These are phyloP conservation scores for Cassiopea andromeda DNA, from an alignment of 30 jellyfish, hydroid and myxozoan species.

Conservation along the genomic window DNA sequence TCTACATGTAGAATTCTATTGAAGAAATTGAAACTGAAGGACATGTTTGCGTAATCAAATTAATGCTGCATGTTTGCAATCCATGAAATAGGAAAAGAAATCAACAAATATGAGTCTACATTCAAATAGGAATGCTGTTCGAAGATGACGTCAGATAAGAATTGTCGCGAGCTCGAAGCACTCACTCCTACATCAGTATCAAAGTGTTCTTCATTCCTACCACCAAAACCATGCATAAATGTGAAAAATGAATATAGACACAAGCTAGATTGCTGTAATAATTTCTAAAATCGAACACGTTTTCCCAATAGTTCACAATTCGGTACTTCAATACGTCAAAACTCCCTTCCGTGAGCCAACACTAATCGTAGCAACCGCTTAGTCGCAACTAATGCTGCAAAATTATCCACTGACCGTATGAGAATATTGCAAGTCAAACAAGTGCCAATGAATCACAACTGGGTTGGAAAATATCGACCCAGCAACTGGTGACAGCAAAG, in stretches of 20 bases:
- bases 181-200: neutral
- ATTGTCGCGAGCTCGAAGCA: neutral
- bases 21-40: no score
- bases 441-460: constrained; percentile 59
- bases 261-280: neutral
- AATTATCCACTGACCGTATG: constrained; percentile 34
- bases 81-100: no score
- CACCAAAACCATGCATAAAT: neutral
- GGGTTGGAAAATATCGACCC: constrained; percentile 60
- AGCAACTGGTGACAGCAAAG: constrained; percentile 67
- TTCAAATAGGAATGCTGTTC: neutral
- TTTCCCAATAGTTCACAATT: constrained; percentile 23
- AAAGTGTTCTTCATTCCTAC: neutral
- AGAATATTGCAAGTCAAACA: constrained; percentile 61
- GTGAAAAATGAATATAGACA: constrained; percentile 6
- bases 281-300: constrained; percentile 24
- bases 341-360: constrained; percentile 37
- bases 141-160: neutral
- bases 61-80: no score
- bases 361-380: constrained; percentile 45
- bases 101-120: neutral
- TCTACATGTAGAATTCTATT: no score
- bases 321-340: constrained; percentile 24
- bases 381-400: constrained; percentile 47
- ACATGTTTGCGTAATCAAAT: no score